Percentiles rank a stretch among this genome's conserved stretches.
These are phyloP conservation scores for Pterocles gutturalis DNA, from an alignment of 2,113 vertebrate genomes.

Conservation along the genomic window DNA sequence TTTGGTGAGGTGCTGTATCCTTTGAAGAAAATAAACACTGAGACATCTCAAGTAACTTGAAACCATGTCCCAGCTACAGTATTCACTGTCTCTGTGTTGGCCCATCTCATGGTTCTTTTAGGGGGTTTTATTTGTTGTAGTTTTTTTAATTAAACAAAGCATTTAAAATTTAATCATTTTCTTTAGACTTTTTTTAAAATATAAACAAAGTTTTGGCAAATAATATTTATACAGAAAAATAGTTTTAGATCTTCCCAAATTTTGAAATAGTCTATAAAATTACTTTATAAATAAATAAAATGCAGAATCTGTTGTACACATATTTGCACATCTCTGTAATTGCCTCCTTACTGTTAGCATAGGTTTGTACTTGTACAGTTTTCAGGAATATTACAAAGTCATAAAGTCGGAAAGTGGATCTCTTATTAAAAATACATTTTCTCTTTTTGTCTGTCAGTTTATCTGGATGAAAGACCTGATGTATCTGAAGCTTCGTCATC, in stretches of 20 bases:
- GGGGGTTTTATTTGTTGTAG: slow-evolving; percentile 60
- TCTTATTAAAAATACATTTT: slow-evolving; percentile 85
- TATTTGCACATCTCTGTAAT: slow-evolving; percentile 84
- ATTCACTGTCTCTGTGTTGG: slow-evolving; percentile 73
- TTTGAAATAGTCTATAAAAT: slow-evolving; percentile 86
- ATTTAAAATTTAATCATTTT: slow-evolving; percentile 82
- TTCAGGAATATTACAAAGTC: slow-evolving; percentile 81
- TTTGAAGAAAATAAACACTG: slow-evolving; percentile 76
- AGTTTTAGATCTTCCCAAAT: slow-evolving; percentile 86
- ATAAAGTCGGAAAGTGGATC: slow-evolving; percentile 79
- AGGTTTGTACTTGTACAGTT: slow-evolving; percentile 76
- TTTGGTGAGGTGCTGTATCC: slow-evolving; percentile 75
- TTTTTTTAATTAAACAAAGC: slow-evolving; percentile 79
- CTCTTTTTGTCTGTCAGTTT: slow-evolving; percentile 74
- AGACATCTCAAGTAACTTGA: slow-evolving; percentile 72
- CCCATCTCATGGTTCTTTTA: slow-evolving; percentile 78
- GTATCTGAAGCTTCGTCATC: slow-evolving; percentile 73
- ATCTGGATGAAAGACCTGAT: slow-evolving; percentile 76
- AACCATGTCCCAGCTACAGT: slow-evolving; percentile 69
- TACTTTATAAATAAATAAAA: slow-evolving; percentile 88
- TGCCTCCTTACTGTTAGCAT: slow-evolving; percentile 78
- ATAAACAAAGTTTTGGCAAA: slow-evolving; percentile 88
- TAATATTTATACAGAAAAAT: slow-evolving; percentile 88
- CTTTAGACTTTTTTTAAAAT: slow-evolving; percentile 81
- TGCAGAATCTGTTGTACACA: slow-evolving; percentile 83